Percentiles rank a stretch among this genome's conserved stretches.
Evolutionary conservation across 2,797 vertebrate species (phyloP).

Genomic region (Scolopax bukidnonensis): DNA sequence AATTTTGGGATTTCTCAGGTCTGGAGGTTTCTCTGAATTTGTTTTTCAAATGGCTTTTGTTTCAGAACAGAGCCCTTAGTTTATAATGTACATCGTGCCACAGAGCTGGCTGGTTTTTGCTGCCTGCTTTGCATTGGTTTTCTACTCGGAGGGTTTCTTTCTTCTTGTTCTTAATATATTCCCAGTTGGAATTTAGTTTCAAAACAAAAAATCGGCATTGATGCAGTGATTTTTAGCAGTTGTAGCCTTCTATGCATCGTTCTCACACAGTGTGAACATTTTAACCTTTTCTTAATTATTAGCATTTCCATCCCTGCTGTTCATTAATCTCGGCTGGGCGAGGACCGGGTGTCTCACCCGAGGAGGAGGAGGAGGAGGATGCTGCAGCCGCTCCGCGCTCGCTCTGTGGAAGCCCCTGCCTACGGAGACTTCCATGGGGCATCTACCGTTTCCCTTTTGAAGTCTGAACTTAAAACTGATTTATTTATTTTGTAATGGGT

Average conservation of each 20-base stretch:
- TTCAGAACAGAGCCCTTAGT: background rate
- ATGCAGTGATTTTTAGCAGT: conserved; percentile 5
- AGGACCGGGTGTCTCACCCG: conserved; percentile 17
- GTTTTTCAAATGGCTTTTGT: conserved; percentile 2
- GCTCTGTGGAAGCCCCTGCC: conserved; percentile 47
- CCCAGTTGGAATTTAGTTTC: conserved; percentile 50
- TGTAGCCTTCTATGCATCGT: conserved; percentile 31
- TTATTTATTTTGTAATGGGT: conserved; percentile 70
- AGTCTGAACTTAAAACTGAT: conserved; percentile 65
- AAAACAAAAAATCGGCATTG: background rate
- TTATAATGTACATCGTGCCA: background rate
- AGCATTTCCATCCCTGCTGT: conserved; percentile 56
- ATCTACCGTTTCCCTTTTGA: conserved; percentile 55
- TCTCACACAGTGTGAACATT: conserved; percentile 46
- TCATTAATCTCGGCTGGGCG: conserved; percentile 62
- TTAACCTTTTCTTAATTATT: conserved; percentile 77
- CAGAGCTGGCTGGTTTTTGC: conserved; percentile 1
- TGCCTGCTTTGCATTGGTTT: background rate
- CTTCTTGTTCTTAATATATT: conserved; percentile 63
- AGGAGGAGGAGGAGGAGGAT: conserved; percentile 21
- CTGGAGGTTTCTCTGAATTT: background rate
- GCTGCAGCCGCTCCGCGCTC: conserved; percentile 10
- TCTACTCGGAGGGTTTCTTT: conserved; percentile 22
- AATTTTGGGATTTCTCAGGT: background rate
- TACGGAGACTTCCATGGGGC: conserved; percentile 30